Percentiles rank a stretch among this genome's conserved stretches.
Evolutionary conservation across 92 coral and sea anemone species (phyloP).

Genomic region (Parazoanthus darwini): DNA sequence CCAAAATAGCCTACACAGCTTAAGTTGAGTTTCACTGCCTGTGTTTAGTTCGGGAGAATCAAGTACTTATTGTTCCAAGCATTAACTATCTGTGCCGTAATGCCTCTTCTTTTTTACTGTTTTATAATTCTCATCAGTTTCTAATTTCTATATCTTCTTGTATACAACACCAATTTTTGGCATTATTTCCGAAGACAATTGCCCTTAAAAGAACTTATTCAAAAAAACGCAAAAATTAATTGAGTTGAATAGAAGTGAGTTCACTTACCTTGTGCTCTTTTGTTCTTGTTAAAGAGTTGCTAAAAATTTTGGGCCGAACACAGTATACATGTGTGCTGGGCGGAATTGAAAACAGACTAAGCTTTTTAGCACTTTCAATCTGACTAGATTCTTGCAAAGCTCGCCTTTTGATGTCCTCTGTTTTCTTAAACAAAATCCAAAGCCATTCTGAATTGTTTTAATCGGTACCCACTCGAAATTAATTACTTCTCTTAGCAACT

Average conservation of each 20-base stretch:
- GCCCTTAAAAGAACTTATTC: not conserved
- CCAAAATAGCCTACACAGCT: too few relatives aligned
- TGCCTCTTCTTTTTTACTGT: too few relatives aligned
- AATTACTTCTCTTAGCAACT: slow-evolving; percentile 8
- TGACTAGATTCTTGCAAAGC: not conserved
- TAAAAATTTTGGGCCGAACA: not conserved
- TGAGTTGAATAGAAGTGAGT: not conserved
- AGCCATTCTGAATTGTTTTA: not conserved
- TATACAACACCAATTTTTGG: too few relatives aligned
- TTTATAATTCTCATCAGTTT: too few relatives aligned
- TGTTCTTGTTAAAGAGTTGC: not conserved
- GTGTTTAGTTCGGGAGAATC: too few relatives aligned
- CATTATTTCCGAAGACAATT: too few relatives aligned
- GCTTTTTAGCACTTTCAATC: not conserved
- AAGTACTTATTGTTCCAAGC: too few relatives aligned
- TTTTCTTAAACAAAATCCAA: slow-evolving; percentile 5
- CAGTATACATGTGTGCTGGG: not conserved
- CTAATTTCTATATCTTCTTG: too few relatives aligned
- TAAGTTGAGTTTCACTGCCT: too few relatives aligned
- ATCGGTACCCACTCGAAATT: slow-evolving; percentile 19
- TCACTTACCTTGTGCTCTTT: not conserved
- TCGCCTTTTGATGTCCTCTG: not conserved
- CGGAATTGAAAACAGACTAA: not conserved
- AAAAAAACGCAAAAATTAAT: too few relatives aligned
- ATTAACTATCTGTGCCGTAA: too few relatives aligned